Evolutionary conservation across 2,797 vertebrate genomes (phyloP).

Genomic region (Lithobates pipiens): DNA sequence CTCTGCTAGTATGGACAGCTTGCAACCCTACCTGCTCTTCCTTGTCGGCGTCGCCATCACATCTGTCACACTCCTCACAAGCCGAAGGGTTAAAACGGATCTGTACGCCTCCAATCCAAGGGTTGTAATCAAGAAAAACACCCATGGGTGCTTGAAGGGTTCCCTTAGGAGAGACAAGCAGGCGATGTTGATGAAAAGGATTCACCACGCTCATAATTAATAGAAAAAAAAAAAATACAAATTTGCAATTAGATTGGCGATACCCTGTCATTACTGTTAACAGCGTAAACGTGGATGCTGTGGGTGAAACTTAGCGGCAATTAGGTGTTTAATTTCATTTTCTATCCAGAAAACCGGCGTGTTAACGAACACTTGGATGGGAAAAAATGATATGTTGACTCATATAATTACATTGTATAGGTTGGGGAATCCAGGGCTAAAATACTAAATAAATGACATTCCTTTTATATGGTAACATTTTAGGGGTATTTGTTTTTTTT

Average conservation of each 20-base stretch:
- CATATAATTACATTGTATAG: constrained; percentile 48
- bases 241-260: constrained; percentile 57
- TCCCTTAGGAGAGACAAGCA: constrained; percentile 10
- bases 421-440: constrained; percentile 14
- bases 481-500: too few species aligned
- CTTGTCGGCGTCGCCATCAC: too few species aligned
- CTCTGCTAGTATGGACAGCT: too few species aligned
- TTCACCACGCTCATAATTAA: constrained; percentile 51
- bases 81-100: neutral
- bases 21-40: too few species aligned
- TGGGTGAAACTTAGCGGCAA: constrained; percentile 38
- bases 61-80: neutral
- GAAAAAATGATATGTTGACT: constrained; percentile 45
- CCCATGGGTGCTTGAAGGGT: constrained; percentile 40
- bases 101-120: neutral
- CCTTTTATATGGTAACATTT: too few species aligned
- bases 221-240: constrained; percentile 42
- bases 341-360: constrained; percentile 37
- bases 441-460: constrained; percentile 6
- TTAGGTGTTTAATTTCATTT: constrained; percentile 60
- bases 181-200: constrained; percentile 40
- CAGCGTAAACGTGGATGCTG: constrained; percentile 40
- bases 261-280: constrained; percentile 59
- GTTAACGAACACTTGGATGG: constrained; percentile 21
- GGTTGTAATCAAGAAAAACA: constrained; percentile 5